Evolutionary conservation across 2,113 vertebrate species (phyloP).

Genomic region (Fukomys damarensis): DNA sequence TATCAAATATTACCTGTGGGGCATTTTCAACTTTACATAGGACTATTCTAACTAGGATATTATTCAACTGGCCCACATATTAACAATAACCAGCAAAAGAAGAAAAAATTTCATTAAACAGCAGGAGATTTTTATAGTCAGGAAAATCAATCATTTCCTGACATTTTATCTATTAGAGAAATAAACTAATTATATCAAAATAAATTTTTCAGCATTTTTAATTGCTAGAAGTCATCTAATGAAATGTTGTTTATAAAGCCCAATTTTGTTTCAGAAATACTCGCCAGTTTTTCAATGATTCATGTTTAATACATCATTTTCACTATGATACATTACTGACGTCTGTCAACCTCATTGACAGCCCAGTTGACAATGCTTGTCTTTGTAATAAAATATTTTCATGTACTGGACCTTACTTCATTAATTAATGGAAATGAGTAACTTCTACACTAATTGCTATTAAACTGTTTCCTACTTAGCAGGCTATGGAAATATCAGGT

Average conservation of each 20-base stretch:
- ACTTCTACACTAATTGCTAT: conserved; percentile 28
- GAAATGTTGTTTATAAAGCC: not conserved
- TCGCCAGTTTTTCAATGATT: not conserved
- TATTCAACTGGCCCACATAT: not conserved
- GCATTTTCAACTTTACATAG: not conserved
- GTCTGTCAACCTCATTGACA: not conserved
- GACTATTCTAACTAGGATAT: not conserved
- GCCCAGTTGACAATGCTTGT: not conserved
- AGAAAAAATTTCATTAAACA: not conserved
- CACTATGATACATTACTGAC: not conserved
- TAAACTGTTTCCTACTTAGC: conserved; percentile 38
- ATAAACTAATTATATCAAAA: not conserved
- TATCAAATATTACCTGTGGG: not conserved
- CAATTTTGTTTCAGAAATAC: conserved; percentile 17
- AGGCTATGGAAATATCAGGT: conserved; percentile 28
- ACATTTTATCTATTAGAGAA: not conserved
- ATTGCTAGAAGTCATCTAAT: not conserved
- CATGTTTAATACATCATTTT: not conserved
- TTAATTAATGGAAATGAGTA: conserved; percentile 54
- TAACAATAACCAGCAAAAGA: not conserved
- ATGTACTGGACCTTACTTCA: conserved; percentile 2
- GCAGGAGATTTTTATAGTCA: not conserved
- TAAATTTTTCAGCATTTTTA: not conserved
- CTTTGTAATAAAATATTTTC: conserved; percentile 41
- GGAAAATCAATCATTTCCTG: not conserved